Base-by-base conservation (phyloP, 2,797 vertebrate genomes). In the Chiropotes sagulatus region DNA sequence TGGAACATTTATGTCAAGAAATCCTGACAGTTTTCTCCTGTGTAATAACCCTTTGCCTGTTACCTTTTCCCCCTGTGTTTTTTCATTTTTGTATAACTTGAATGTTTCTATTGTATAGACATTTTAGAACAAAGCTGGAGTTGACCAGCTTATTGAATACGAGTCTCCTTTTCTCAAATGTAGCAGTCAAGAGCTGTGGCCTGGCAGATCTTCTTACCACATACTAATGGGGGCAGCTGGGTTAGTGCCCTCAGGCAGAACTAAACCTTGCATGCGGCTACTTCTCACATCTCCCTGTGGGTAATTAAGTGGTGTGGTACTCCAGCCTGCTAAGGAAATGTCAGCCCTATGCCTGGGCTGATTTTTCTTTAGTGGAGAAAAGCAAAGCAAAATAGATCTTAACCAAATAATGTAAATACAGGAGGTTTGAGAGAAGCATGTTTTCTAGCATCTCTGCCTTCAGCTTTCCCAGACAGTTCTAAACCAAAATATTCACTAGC, bases 1-100 rank as follows among this genome's bases (percentile, higher is more conserved):
- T 96, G 30, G 80, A 94, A 28, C 79, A 67, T 95, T 94, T 50
- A 57, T 28, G 83, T 97, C 96, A 95, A 97, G 97, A 94, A 98
- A 97, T 82, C 82, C 39, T 82, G 85, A 70, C 81, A 90, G 94
- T 89, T 87, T 93, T 88, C 48, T 79, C 36, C 84, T 94, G 52
- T 88, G 57, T 96, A 96, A 94, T 97, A 95, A 90, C 88, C 94
- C 82, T 90, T 96, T 94, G 72, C 79, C 84, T 95, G 15, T 93
- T 98, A 94, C 46, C 24, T 52, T 64, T 41, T 36, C 9, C 36
- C 44, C 30, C 30, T 46, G 44, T 85, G 44, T 79, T 87, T 96
- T 88, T 94, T n/a, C 7, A 12, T 64, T 92, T 94, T 90, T 75
- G 81, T 48, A 1, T n/a, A 33, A 83, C 73, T 87, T 50, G 20